Evolutionary conservation across 2,113 vertebrate species (phyloP).

Genomic region (Chamaea fasciata): DNA sequence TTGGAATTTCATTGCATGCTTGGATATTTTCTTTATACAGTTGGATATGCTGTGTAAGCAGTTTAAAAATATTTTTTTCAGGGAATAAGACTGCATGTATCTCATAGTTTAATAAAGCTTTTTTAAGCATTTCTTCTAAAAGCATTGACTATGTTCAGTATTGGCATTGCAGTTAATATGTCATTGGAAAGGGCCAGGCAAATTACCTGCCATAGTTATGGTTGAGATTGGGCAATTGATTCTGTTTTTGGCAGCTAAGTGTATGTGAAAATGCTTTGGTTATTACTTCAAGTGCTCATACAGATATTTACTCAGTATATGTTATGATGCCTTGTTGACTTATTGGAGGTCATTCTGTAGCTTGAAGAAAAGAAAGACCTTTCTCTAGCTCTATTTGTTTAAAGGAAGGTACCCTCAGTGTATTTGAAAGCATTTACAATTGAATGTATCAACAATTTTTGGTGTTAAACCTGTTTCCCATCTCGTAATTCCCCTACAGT

Average conservation of each 20-base stretch:
- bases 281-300: neutral
- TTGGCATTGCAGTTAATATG: neutral
- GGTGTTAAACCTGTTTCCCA: neutral
- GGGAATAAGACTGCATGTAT: neutral
- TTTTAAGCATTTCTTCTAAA: neutral
- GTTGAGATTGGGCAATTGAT: neutral
- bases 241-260: neutral
- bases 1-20: neutral
- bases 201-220: neutral
- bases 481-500: neutral
- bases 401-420: neutral
- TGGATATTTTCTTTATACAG: neutral
- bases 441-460: neutral
- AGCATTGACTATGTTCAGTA: neutral
- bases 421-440: neutral
- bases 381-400: neutral
- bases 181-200: neutral
- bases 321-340: neutral
- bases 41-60: neutral
- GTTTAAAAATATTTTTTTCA: neutral
- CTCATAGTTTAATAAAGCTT: neutral
- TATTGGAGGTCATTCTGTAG: neutral
- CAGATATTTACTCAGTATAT: neutral
- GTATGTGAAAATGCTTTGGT: neutral
- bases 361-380: constrained; percentile 30